Percentiles rank a stretch among this genome's conserved stretches.
These are phyloP conservation scores for Deroplatys truncata DNA, from an alignment of 2,888 invertebrate genomes.

Conservation along the genomic window DNA sequence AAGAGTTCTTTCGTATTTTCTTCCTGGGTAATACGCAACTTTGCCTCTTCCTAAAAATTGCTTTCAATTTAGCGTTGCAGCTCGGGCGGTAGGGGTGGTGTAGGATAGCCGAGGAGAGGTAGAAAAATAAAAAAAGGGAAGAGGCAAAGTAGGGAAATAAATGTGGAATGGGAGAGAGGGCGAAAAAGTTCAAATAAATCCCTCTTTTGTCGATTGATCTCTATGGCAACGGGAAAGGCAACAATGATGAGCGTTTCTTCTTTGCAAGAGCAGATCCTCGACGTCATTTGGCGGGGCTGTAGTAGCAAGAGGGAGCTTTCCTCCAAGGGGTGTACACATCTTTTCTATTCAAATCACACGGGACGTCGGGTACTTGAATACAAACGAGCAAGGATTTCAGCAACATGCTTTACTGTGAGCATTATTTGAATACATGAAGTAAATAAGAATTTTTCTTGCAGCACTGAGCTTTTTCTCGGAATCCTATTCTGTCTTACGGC, in stretches of 20 bases:
- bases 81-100: not conserved
- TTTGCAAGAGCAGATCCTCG: not conserved
- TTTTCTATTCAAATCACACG: not conserved
- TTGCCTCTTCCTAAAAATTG: not conserved
- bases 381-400: not conserved
- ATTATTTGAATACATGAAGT: not conserved
- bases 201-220: constrained; percentile 3
- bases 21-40: not conserved
- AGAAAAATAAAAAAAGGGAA: not conserved
- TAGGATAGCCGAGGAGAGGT: not conserved
- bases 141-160: not conserved
- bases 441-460: not conserved
- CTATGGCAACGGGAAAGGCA: constrained; percentile 5
- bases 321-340: not conserved
- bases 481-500: not conserved
- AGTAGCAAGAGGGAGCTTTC: not conserved
- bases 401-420: not conserved
- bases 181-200: constrained; percentile 5
- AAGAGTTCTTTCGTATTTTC: not conserved
- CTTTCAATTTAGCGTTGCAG: constrained; percentile 2
- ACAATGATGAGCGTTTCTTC: constrained; percentile 2
- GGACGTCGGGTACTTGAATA: not conserved
- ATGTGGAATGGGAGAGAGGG: not conserved
- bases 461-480: not conserved
- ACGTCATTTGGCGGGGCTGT: not conserved